Evolutionary conservation across 2,113 vertebrate species (phyloP).

Genomic region (Anolis sagrei): DNA sequence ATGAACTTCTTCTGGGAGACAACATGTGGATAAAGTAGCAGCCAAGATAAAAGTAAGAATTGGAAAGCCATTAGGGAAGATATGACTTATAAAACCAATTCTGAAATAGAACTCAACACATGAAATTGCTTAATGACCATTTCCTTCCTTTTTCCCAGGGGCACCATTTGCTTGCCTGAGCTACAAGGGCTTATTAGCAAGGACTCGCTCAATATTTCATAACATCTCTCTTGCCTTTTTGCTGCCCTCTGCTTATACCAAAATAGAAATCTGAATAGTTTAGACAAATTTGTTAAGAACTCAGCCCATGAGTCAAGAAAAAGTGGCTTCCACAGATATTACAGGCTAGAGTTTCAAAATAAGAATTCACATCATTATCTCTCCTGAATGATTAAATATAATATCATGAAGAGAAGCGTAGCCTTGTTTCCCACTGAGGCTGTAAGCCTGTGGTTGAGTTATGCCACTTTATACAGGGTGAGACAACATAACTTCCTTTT

Average conservation of each 20-base stretch:
- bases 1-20: neutral
- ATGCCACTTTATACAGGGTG: neutral
- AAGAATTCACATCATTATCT: conserved; percentile 34
- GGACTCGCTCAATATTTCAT: neutral
- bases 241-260: neutral
- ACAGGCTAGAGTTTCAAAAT: neutral
- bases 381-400: conserved; percentile 53
- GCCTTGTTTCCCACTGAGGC: neutral
- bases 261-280: neutral
- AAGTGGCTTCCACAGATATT: neutral
- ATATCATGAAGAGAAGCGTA: conserved; percentile 54
- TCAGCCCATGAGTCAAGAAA: neutral
- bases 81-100: neutral
- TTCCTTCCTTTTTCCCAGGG: neutral
- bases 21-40: neutral
- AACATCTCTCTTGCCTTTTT: too few relatives aligned
- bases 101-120: neutral
- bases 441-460: neutral
- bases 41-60: neutral
- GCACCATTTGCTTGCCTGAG: neutral
- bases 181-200: neutral
- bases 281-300: neutral
- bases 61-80: neutral
- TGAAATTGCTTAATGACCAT: neutral
- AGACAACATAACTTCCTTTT: too few relatives aligned